These are phyloP conservation scores for Parnassius apollo DNA, from an alignment of 2,888 invertebrate genomes.

Conservation along the genomic window DNA sequence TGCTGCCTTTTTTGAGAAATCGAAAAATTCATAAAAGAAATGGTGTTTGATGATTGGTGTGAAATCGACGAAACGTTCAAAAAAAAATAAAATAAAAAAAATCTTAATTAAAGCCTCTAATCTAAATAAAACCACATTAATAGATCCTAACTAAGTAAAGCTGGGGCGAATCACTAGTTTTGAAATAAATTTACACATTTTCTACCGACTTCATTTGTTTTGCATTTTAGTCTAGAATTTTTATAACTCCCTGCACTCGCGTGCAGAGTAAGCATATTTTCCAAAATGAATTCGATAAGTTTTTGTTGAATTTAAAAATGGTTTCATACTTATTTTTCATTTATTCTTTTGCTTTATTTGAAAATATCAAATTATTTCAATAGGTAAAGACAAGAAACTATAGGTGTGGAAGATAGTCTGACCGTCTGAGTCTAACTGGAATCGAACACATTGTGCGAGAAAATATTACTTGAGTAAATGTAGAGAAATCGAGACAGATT, in stretches of 20 bases:
- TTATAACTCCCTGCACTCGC: conserved; percentile 4
- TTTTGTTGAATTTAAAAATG: conserved; percentile 6
- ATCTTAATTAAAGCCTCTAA: too few species aligned
- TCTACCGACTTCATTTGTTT: conserved; percentile 1
- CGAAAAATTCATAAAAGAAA: too few species aligned
- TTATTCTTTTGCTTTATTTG: conserved; percentile 3
- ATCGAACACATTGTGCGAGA: conserved; percentile 2
- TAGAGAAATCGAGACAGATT: conserved; percentile 15
- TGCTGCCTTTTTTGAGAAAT: too few species aligned
- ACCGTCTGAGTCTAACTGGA: background rate
- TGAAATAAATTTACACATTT: conserved; percentile 3
- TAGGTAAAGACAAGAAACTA: background rate
- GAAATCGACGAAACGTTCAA: too few species aligned
- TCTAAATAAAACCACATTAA: too few species aligned
- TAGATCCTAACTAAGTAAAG: too few species aligned
- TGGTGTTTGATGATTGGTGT: too few species aligned
- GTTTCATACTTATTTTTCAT: conserved; percentile 10
- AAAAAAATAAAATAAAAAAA: too few species aligned
- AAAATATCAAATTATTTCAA: conserved; percentile 6
- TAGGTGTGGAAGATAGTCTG: background rate
- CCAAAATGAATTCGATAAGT: background rate
- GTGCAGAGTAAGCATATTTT: conserved; percentile 2
- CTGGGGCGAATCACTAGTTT: background rate
- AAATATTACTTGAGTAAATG: conserved; percentile 6
- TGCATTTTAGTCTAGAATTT: conserved; percentile 8